Evolutionary conservation across 2,888 invertebrate species (phyloP).

Genomic region (Eilema griseolum): DNA sequence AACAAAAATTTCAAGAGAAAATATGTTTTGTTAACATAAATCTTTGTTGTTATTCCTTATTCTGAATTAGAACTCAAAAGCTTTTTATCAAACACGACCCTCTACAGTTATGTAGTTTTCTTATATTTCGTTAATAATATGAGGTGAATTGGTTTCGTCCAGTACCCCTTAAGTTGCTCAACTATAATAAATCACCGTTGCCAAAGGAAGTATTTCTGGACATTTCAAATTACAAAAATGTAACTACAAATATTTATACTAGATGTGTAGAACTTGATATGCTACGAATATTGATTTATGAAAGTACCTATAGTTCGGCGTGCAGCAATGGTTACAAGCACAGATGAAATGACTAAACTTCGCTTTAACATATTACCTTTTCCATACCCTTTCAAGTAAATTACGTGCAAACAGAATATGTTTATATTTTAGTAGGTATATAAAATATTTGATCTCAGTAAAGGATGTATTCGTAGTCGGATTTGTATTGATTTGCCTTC

Average conservation of each 20-base stretch:
- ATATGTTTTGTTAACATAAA: neutral
- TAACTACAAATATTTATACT: conserved; percentile 41
- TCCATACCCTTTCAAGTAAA: conserved; percentile 19
- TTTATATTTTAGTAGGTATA: conserved; percentile 2
- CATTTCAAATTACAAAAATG: conserved; percentile 26
- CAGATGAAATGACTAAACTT: conserved; percentile 17
- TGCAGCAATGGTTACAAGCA: conserved; percentile 16
- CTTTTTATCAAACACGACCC: neutral
- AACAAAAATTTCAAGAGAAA: neutral
- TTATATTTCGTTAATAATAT: neutral
- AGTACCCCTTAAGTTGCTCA: neutral
- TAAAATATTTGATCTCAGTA: conserved; percentile 5
- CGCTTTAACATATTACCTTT: conserved; percentile 13
- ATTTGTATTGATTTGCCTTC: neutral
- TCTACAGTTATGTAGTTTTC: neutral
- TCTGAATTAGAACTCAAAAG: neutral
- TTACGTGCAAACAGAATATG: conserved; percentile 17
- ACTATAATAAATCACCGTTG: conserved; percentile 11
- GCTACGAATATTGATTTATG: conserved; percentile 32
- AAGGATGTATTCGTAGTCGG: neutral
- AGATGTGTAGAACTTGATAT: conserved; percentile 33
- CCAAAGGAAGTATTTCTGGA: conserved; percentile 23
- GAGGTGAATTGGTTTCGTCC: conserved; percentile 7
- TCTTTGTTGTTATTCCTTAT: neutral
- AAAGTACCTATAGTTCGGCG: conserved; percentile 31